phyloP scores from a whole-genome alignment of 2,888 invertebrate species.

The Rotaria macrura region DNA sequence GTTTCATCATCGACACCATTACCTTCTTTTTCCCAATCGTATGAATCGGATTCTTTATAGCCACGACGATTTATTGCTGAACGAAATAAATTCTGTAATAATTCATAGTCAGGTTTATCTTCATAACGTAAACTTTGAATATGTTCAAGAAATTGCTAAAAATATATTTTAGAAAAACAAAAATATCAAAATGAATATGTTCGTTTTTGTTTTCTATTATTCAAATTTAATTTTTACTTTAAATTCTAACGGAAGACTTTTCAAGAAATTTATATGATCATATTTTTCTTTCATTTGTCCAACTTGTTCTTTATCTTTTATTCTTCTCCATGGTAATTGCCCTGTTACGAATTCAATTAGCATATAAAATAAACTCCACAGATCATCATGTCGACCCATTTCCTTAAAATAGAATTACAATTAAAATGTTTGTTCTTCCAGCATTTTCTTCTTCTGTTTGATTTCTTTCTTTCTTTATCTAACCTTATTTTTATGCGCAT shows the following conservation, averaged over 20 bases:
- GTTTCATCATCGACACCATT: constrained; percentile 16
- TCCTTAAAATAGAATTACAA: constrained; percentile 53
- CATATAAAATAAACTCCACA: constrained; percentile 99
- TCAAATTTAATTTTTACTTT: constrained; percentile 54
- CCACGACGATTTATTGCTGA: constrained; percentile 86
- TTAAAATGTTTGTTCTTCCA: not conserved
- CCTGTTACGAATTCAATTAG: constrained; percentile 96
- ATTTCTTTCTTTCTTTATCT: no score
- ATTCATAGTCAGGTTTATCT: constrained; percentile 86
- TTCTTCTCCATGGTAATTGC: constrained; percentile 91
- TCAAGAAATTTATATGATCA: constrained; percentile 78
- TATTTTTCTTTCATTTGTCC: constrained; percentile 66
- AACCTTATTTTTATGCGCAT: constrained; percentile 83
- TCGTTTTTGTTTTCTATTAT: not conserved
- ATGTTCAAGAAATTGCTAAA: constrained; percentile 67
- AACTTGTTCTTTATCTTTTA: constrained; percentile 50
- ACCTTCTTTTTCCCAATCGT: constrained; percentile 73
- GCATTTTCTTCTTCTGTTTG: not conserved
- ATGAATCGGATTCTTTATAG: constrained; percentile 77
- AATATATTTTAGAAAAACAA: no score
- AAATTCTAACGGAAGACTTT: constrained; percentile 84
- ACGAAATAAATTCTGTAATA: constrained; percentile 61
- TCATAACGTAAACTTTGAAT: constrained; percentile 82
- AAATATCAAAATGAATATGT: not conserved
- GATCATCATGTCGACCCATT: constrained; percentile 97